Base-by-base conservation (phyloP, 2,113 vertebrate species). In the Eublepharis macularius region DNA sequence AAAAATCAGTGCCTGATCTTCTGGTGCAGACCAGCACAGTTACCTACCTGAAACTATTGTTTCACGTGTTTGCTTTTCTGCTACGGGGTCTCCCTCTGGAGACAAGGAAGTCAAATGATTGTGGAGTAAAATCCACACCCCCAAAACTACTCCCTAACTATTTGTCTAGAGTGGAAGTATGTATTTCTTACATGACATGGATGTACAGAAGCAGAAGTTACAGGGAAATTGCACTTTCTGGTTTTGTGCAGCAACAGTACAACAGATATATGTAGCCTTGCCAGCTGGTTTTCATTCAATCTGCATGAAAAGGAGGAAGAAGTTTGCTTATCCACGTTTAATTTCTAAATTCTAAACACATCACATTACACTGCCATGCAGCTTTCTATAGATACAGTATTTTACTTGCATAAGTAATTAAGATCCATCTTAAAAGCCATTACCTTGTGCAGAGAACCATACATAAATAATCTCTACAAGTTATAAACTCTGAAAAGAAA, bases 381-480 rank as follows among this genome's bases (percentile, higher is more conserved):
- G 79, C 43, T 39, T 72, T 86, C 5, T 72, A 7, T 19, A 54
- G 65, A 26, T 76, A 60, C 69, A 4, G 16, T 66, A 3, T 57
- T 51, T 86, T 76, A 41, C 43, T 87, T 89, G 29, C 83, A 57
- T 4, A 43, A 11, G 29, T 32, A 84, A 60, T 86, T 84, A 70
- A 85, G 69, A 19, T 6, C 39, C 80, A 90, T 45, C 86, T 43
- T 74, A 83, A 41, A 45, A 29, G 80, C 51, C 81, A 29, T 66
- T 45, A 14, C 7, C 72, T 32, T 79, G 47, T 60, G 0, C 7
- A 32, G 74, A 90, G 65, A 41, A 80, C 26, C 41, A 86, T 17
- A 29, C 34, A 45, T 49, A 83, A 3, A 72, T 68, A 85, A 83
- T 73, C 32, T 81, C 65, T 43, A 78, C 70, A 84, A 87, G 41